Evolutionary conservation across 2,113 vertebrate genomes (phyloP).

Genomic region (Anarrhichthys ocellatus): DNA sequence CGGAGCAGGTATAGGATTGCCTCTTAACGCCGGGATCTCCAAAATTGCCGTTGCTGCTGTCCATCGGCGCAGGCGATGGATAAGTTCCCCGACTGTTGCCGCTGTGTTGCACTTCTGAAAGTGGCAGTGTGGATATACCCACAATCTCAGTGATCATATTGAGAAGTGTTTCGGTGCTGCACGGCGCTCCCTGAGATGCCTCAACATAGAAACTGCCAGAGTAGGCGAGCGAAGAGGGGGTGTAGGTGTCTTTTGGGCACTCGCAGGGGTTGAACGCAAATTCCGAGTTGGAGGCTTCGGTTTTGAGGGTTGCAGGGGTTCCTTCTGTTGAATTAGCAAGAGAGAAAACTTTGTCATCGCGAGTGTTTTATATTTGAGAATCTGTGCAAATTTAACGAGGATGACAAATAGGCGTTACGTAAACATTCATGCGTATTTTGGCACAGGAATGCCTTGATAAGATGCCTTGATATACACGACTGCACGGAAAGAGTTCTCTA

Average conservation of each 20-base stretch:
- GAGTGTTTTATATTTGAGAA: constrained; percentile 31
- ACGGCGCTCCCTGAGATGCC: constrained; percentile 91
- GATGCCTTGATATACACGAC: constrained; percentile 7
- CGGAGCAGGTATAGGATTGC: constrained; percentile 79
- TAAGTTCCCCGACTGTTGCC: constrained; percentile 77
- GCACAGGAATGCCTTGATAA: constrained; percentile 11
- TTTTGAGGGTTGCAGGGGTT: constrained; percentile 87
- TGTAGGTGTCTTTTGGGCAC: constrained; percentile 85
- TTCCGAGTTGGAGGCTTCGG: constrained; percentile 88
- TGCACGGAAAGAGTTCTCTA: constrained; percentile 1
- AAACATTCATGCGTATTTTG: constrained; percentile 71
- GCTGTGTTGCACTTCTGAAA: constrained; percentile 86
- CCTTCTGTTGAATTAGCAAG: constrained; percentile 81
- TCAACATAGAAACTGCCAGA: constrained; percentile 98
- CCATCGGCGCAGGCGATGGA: constrained; percentile 76
- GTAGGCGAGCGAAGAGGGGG: constrained; percentile 91
- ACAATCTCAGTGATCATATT: constrained; percentile 98
- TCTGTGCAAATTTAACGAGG: constrained; percentile 28
- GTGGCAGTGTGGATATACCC: constrained; percentile 91
- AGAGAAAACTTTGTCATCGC: constrained; percentile 73
- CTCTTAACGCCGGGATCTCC: constrained; percentile 81
- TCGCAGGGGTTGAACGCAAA: constrained; percentile 87
- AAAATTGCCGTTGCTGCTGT: constrained; percentile 77
- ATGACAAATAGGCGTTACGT: constrained; percentile 68
- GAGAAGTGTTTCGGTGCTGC: constrained; percentile 95